Conservation (phyloP, 2,888 invertebrate genomes). For the Ectemnius lituratus region DNA sequence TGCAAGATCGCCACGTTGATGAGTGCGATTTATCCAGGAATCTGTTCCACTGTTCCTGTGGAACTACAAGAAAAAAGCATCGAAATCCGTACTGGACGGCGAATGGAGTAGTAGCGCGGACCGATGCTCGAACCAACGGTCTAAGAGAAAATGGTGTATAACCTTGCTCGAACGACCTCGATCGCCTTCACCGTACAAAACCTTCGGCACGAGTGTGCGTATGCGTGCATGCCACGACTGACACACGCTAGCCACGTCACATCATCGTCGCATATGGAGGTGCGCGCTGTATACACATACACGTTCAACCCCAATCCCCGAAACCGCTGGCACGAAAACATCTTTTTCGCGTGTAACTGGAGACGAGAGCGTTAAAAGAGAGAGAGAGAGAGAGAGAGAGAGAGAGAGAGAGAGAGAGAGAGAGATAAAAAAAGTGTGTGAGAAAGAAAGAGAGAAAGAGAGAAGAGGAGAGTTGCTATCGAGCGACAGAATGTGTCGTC, state of each 20-base stretch:
- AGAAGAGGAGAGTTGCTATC: no score
- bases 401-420: no score
- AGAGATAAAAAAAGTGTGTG: no score
- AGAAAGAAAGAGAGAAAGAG: no score
- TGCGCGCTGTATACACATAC: slow-evolving; percentile 7
- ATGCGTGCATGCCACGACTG: slow-evolving; percentile 23
- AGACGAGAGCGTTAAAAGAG: neutral
- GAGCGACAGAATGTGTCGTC: neutral
- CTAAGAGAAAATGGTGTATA: slow-evolving; percentile 70
- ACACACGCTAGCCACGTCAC: slow-evolving; percentile 8
- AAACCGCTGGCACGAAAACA: slow-evolving; percentile 30
- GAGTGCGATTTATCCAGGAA: no score
- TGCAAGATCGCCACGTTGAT: no score
- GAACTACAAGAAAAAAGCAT: slow-evolving; percentile 12
- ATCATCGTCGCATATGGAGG: no score
- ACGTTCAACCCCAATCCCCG: slow-evolving; percentile 18
- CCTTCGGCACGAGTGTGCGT: slow-evolving; percentile 43
- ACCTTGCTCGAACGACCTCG: slow-evolving; percentile 73
- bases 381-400: no score
- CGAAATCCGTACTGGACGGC: neutral
- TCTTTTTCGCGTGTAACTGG: slow-evolving; percentile 30
- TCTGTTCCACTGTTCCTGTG: neutral
- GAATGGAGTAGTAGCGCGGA: slow-evolving; percentile 2
- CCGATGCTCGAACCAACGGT: slow-evolving; percentile 28
- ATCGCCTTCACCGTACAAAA: slow-evolving; percentile 72